phyloP scores from a whole-genome alignment of 2,888 invertebrate genomes.

The Amphipyra berbera region DNA sequence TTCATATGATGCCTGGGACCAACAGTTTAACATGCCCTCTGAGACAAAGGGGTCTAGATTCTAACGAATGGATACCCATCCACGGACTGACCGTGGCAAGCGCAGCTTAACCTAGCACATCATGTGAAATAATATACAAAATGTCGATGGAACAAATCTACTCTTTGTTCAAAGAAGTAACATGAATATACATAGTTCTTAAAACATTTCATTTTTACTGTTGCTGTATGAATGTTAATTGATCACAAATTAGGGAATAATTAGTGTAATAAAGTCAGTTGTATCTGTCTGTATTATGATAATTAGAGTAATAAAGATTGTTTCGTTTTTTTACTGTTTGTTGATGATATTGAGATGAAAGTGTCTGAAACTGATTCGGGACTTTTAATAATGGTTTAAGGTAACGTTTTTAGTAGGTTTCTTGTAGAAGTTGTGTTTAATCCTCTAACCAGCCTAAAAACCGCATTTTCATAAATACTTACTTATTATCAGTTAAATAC shows the following conservation, averaged over 20 bases:
- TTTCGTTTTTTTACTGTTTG: conserved; percentile 28
- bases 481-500: no score
- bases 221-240: conserved; percentile 41
- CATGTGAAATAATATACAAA: no score
- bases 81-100: no score
- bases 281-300: conserved; percentile 45
- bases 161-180: no score
- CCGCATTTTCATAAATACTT: no score
- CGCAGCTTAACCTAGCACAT: no score
- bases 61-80: no score
- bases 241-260: conserved; percentile 47
- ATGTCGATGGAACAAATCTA: no score
- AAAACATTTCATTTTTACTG: conserved; percentile 13
- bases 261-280: conserved; percentile 32
- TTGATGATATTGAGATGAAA: conserved; percentile 8
- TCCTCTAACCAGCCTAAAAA: no score
- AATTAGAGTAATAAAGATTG: conserved; percentile 48
- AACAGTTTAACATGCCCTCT: no score
- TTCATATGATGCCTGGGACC: no score
- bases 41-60: no score
- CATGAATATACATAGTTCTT: not conserved
- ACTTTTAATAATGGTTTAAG: not conserved
- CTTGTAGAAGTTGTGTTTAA: not conserved
- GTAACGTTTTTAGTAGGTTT: not conserved
- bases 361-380: conserved; percentile 9